These are phyloP conservation scores for Hydrolagus affinis DNA, from an alignment of 2,113 vertebrate genomes.

Conservation along the genomic window DNA sequence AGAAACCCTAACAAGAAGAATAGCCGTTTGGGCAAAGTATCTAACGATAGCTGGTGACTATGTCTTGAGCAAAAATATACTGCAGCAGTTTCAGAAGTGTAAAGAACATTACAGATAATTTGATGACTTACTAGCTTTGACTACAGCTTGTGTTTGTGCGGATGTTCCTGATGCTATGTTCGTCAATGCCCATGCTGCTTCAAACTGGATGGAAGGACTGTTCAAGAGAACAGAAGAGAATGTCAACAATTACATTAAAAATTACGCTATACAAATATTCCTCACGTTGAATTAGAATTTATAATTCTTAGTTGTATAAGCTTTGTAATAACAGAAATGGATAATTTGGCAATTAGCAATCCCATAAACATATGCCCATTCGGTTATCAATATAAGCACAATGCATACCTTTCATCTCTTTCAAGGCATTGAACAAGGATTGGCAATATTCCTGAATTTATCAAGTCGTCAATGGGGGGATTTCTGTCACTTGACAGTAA, in stretches of 20 bases:
- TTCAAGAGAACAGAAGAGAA: not conserved
- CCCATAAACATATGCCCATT: not conserved
- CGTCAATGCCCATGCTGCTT: conserved; percentile 34
- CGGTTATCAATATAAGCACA: not conserved
- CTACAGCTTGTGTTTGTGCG: conserved; percentile 34
- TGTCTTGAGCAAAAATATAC: too few species aligned
- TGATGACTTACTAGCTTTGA: conserved; percentile 31
- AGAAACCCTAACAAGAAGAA: too few species aligned
- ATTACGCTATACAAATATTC: not conserved
- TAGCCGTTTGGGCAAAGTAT: too few species aligned
- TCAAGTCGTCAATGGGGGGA: conserved; percentile 33
- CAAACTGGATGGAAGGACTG: conserved; percentile 33
- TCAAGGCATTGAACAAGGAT: conserved; percentile 33
- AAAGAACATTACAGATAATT: not conserved
- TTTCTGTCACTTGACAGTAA: conserved; percentile 33
- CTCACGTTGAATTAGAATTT: not conserved
- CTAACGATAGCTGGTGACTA: too few species aligned
- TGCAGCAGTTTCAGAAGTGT: not conserved
- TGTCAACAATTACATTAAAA: not conserved
- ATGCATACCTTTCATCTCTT: conserved; percentile 32
- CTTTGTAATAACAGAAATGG: too few species aligned
- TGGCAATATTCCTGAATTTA: conserved; percentile 32
- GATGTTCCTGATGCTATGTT: conserved; percentile 34
- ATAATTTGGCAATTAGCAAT: not conserved
- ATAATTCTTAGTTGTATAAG: not conserved